Evolutionary conservation across 2,888 invertebrate genomes (phyloP).

Genomic region (Eledona agricola): DNA sequence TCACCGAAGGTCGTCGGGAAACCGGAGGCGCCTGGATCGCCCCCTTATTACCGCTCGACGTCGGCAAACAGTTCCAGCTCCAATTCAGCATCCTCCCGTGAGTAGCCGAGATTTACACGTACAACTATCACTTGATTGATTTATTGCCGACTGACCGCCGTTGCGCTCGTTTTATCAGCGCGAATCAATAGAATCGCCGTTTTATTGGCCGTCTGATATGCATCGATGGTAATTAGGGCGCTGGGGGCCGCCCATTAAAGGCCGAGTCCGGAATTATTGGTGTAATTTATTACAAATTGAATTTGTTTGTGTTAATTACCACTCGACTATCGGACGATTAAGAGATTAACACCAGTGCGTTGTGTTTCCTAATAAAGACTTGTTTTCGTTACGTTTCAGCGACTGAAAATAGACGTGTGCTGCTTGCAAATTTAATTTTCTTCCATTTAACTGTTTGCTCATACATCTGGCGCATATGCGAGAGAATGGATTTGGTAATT

Average conservation of each 20-base stretch:
- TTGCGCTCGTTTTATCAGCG: constrained; percentile 30
- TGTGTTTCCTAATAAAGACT: no score
- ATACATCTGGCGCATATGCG: no score
- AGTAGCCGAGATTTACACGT: constrained; percentile 52
- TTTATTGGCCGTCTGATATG: constrained; percentile 35
- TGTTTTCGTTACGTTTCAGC: no score
- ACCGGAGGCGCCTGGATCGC: constrained; percentile 58
- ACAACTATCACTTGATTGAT: constrained; percentile 28
- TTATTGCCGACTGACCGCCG: constrained; percentile 26
- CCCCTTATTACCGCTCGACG: constrained; percentile 65
- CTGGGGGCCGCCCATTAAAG: constrained; percentile 21
- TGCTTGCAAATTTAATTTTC: no score
- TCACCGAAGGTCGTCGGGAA: constrained; percentile 56
- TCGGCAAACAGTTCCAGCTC: constrained; percentile 69
- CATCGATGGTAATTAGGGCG: constrained; percentile 33
- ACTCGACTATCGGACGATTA: no score
- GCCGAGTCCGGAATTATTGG: constrained; percentile 22
- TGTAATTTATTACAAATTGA: constrained; percentile 23
- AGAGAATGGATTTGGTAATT: no score
- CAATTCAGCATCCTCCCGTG: constrained; percentile 70
- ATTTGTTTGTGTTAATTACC: constrained; percentile 2
- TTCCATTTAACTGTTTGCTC: no score
- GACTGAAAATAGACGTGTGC: no score
- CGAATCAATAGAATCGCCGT: constrained; percentile 34
- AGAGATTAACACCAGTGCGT: no score